phyloP scores from a whole-genome alignment of 2,888 invertebrate genomes.

The Diadegma fenestrale region DNA sequence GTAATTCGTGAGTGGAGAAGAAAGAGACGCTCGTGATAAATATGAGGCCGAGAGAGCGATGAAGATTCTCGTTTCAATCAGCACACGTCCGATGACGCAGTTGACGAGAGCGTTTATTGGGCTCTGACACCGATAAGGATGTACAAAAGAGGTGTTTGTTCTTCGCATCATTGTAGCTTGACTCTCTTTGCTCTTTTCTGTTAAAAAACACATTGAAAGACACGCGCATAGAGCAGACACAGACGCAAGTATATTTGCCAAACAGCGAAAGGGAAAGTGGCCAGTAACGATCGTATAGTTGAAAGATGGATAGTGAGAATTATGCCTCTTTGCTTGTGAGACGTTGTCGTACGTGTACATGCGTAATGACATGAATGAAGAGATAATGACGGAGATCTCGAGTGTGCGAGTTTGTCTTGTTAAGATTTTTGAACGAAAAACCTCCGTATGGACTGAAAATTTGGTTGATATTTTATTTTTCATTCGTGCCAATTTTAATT shows the following conservation, averaged over 20 bases:
- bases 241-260: background rate
- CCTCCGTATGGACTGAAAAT: background rate
- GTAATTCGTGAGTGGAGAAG: background rate
- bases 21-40: background rate
- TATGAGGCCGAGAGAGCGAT: constrained; percentile 16
- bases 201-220: constrained; percentile 15
- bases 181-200: constrained; percentile 39
- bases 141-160: constrained; percentile 63
- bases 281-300: background rate
- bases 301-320: background rate
- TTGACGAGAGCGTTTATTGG: constrained; percentile 65
- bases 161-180: constrained; percentile 58
- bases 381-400: constrained; percentile 52
- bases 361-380: constrained; percentile 57
- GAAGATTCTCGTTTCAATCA: constrained; percentile 57
- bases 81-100: constrained; percentile 65
- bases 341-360: background rate
- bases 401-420: background rate
- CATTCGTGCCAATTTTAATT: background rate
- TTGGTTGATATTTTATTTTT: background rate
- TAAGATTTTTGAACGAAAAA: constrained; percentile 15
- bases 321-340: background rate
- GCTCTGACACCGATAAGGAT: constrained; percentile 67
- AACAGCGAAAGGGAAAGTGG: background rate
- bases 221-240: background rate